These are phyloP conservation scores for Brienomyrus longianalis DNA, from an alignment of 2,113 vertebrate genomes.

Conservation along the genomic window DNA sequence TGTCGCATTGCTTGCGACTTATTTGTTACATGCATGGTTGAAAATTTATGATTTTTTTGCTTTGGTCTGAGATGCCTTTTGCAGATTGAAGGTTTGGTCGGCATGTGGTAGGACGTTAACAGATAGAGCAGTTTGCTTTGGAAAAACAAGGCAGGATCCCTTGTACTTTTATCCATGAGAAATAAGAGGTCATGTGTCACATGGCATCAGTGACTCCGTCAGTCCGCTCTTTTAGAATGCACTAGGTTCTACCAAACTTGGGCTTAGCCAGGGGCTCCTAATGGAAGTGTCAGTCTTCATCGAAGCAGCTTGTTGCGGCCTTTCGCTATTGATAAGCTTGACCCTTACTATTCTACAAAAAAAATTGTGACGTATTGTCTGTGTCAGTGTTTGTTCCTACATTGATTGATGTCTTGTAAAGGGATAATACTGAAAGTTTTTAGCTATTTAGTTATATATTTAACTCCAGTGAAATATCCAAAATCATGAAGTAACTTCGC, in stretches of 20 bases:
- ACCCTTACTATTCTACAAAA: background rate
- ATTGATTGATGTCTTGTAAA: background rate
- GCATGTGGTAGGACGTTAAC: background rate
- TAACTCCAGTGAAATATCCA: background rate
- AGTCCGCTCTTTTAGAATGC: background rate
- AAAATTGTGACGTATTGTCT: background rate
- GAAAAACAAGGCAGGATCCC: background rate
- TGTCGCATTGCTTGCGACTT: background rate
- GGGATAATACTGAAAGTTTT: background rate
- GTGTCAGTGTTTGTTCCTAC: background rate
- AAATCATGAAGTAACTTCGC: background rate
- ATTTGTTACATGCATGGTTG: background rate
- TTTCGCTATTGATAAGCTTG: background rate
- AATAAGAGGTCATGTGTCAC: background rate
- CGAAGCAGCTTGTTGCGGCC: background rate
- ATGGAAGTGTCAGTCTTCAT: constrained; percentile 15
- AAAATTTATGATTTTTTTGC: background rate
- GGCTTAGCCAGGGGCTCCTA: background rate
- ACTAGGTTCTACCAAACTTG: background rate
- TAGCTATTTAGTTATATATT: background rate
- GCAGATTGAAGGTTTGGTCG: background rate
- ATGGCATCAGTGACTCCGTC: background rate
- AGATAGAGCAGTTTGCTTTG: background rate
- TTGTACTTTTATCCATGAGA: background rate
- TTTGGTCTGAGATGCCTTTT: background rate